Base-by-base conservation (phyloP, 2,113 vertebrate genomes). In the Poeciliopsis prolifica region DNA sequence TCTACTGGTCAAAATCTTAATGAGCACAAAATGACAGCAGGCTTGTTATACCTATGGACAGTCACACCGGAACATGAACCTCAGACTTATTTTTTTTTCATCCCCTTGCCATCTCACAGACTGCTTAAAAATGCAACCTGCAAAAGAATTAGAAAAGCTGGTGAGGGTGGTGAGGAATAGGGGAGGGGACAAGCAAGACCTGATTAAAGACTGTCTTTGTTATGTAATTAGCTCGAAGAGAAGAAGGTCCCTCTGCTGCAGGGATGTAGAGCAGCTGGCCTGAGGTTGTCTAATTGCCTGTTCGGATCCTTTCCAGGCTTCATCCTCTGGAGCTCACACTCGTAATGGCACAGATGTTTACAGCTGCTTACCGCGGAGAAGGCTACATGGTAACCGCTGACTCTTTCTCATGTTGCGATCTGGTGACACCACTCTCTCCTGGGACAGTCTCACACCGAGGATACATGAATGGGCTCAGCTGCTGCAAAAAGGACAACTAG, bases 121-220 rank as follows among this genome's bases (percentile, higher is more conserved):
- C 30, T 69, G 64, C 71, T 58, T 58, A 61, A 75, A 77, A 65
- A 60, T 26, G 72, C 29, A 64, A 17, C 68, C n/a, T 81, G 67
- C 7, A 17, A 17, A 62, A 61, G 44, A 66, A 79, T 72, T 61
- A 78, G 73, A 78, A 80, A 80, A 80, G 77, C 72, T 51, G 66
- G 14, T 70, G 51, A n/a, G 30, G 35, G 42, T 15, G 58, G 62
- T 67, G 69, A 31, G 61, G 68, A 66, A 74, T 24, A 61, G 79
- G 31, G 78, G 77, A 78, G 63, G 72, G 75, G 61, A 79, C 72
- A 79, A 81, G 77, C 79, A 78, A 81, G 87, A 87, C 90, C 89
- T 90, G 88, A 93, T 92, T 92, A 91, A 91, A 91, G 86, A 89
- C 77, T 24, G 88, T 83, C 89, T 91, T 92, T 90, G 89, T 94